phyloP scores from a whole-genome alignment of 2,113 vertebrate species.

The Syngnathoides biaculeatus region DNA sequence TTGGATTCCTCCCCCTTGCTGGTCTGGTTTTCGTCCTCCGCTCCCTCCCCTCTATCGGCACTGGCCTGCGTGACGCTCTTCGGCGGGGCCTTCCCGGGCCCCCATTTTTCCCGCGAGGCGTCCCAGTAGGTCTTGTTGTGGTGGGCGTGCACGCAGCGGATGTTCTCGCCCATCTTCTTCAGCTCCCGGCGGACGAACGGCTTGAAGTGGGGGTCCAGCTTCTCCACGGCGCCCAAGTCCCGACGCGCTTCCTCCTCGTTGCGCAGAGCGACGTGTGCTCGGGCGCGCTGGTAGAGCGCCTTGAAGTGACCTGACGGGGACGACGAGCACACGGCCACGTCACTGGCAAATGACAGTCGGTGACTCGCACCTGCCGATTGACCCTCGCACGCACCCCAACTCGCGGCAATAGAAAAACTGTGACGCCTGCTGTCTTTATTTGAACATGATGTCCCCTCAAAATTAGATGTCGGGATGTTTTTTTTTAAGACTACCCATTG shows the following conservation, averaged over 20 bases:
- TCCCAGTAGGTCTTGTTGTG: conserved; percentile 78
- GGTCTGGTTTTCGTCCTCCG: conserved; percentile 15
- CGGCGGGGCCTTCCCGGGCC: conserved; percentile 17
- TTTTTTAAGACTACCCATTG: too few species aligned
- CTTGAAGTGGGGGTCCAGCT: conserved; percentile 71
- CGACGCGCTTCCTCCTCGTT: conserved; percentile 68
- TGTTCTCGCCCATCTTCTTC: conserved; percentile 70
- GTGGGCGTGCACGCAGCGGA: conserved; percentile 62
- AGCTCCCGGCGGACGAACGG: conserved; percentile 72
- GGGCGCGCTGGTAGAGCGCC: conserved; percentile 78
- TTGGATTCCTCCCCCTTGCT: conserved; percentile 39
- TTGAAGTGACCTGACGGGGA: conserved; percentile 75
- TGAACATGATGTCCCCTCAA: too few species aligned
- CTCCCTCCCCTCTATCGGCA: conserved; percentile 3
- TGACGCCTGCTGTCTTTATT: too few species aligned
- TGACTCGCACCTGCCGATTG: too few species aligned
- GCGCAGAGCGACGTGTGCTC: conserved; percentile 75
- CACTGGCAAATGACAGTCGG: not conserved
- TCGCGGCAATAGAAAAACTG: too few species aligned
- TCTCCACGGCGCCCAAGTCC: conserved; percentile 69
- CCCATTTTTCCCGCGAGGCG: conserved; percentile 58
- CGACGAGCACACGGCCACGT: not conserved
- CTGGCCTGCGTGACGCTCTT: conserved; percentile 6
- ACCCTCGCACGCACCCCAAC: too few species aligned
- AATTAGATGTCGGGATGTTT: too few species aligned